phyloP scores from a whole-genome alignment of 2,797 vertebrate species.

The Paedocypris micromegethes region DNA sequence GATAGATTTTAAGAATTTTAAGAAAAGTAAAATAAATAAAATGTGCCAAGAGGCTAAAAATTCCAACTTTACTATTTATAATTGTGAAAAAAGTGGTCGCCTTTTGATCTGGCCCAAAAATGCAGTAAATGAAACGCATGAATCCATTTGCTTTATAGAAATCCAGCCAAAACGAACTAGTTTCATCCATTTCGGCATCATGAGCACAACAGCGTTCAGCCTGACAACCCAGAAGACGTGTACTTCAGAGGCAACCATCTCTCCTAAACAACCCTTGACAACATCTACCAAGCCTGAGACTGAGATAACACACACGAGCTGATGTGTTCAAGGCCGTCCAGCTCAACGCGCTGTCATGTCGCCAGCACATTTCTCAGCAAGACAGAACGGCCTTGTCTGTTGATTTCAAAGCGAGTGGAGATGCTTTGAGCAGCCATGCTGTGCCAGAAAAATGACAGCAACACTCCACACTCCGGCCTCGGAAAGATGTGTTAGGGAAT shows the following conservation, averaged over 20 bases:
- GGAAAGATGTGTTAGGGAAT: background rate
- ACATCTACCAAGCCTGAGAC: constrained; percentile 56
- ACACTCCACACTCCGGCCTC: constrained; percentile 48
- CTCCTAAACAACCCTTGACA: constrained; percentile 70
- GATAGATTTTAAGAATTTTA: too few relatives aligned
- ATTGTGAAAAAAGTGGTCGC: too few relatives aligned
- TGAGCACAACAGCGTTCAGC: background rate
- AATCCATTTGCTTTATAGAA: too few relatives aligned
- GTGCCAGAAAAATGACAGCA: constrained; percentile 34
- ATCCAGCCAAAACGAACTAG: too few relatives aligned
- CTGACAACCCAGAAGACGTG: constrained; percentile 35
- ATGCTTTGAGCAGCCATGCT: constrained; percentile 49
- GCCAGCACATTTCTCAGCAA: constrained; percentile 60
- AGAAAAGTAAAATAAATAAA: too few relatives aligned
- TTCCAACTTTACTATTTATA: too few relatives aligned
- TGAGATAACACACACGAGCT: constrained; percentile 62
- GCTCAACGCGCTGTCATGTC: constrained; percentile 57
- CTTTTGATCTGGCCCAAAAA: too few relatives aligned
- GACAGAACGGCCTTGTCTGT: constrained; percentile 66
- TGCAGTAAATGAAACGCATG: too few relatives aligned
- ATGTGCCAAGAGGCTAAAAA: too few relatives aligned
- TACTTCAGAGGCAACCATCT: constrained; percentile 54
- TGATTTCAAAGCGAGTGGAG: constrained; percentile 57
- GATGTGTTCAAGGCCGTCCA: constrained; percentile 70
- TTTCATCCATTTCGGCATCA: too few relatives aligned